These are phyloP conservation scores for Gallinago solitaria DNA, from an alignment of 2,797 vertebrate genomes.

Conservation along the genomic window DNA sequence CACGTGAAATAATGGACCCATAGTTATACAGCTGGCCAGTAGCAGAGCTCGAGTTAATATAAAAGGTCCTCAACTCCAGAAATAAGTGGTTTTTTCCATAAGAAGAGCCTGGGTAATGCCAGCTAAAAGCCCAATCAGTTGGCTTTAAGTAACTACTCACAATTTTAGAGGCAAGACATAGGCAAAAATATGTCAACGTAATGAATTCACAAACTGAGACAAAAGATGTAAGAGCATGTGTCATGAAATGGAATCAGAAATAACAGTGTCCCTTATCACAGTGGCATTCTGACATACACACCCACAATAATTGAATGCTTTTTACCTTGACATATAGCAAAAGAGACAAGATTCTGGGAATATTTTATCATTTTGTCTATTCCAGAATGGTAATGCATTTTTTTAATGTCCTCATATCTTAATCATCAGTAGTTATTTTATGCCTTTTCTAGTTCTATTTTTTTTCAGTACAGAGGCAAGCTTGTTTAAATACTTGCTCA, in stretches of 20 bases:
- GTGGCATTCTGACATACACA: not conserved
- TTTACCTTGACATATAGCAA: not conserved
- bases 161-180: not conserved
- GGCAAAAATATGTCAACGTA: not conserved
- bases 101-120: not conserved
- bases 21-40: not conserved
- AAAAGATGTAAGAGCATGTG: not conserved
- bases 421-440: not conserved
- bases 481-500: not conserved
- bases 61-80: not conserved
- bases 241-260: constrained; percentile 1
- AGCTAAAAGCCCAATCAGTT: not conserved
- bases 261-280: not conserved
- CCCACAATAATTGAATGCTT: not conserved
- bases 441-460: not conserved
- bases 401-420: not conserved
- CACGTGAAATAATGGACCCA: not conserved
- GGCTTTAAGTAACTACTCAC: not conserved
- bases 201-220: not conserved
- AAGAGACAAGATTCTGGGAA: not conserved
- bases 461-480: not conserved
- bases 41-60: not conserved
- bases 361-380: not conserved
- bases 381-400: not conserved
- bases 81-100: fast-evolving